Percentiles rank a stretch among this genome's conserved stretches.
Conservation (phyloP, 2,797 vertebrate species). For the Anolis apletophallus region DNA sequence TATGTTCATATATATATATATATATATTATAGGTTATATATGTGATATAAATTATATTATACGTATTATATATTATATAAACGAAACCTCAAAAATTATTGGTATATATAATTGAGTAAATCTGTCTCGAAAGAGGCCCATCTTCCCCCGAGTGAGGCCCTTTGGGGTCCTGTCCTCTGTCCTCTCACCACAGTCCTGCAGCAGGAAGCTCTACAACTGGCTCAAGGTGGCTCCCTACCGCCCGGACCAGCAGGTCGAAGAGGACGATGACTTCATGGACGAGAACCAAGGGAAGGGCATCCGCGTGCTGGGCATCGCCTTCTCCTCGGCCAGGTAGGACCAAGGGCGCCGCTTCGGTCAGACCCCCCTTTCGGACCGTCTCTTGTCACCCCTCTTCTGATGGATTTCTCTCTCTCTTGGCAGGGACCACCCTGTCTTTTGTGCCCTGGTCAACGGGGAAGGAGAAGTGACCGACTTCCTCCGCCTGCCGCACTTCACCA, state of each 20-base stretch:
- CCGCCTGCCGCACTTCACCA: conserved; percentile 95
- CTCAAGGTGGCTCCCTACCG: conserved; percentile 94
- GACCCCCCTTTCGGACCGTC: rapidly evolving
- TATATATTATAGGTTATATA: no score
- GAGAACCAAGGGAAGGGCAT: conserved; percentile 96
- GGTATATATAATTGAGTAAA: no score
- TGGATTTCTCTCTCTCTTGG: neutral
- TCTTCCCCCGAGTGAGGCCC: no score
- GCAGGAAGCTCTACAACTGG: conserved; percentile 96
- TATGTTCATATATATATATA: no score
- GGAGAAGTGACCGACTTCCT: conserved; percentile 98
- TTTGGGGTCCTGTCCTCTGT: rapidly evolving
- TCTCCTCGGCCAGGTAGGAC: conserved; percentile 90
- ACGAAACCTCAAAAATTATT: no score
- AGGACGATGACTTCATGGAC: conserved; percentile 98
- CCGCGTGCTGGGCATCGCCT: conserved; percentile 93
- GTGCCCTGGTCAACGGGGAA: conserved; percentile 95
- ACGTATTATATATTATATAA: no score
- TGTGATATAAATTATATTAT: no score
- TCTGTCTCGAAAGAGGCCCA: no score
- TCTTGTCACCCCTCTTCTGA: neutral
- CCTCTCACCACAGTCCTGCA: conserved; percentile 86
- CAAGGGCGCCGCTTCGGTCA: neutral
- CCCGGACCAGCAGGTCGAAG: conserved; percentile 96
- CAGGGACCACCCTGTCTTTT: conserved; percentile 98